These are phyloP conservation scores for Coelopa frigida DNA, from an alignment of 1,140 invertebrate genomes.

Conservation along the genomic window DNA sequence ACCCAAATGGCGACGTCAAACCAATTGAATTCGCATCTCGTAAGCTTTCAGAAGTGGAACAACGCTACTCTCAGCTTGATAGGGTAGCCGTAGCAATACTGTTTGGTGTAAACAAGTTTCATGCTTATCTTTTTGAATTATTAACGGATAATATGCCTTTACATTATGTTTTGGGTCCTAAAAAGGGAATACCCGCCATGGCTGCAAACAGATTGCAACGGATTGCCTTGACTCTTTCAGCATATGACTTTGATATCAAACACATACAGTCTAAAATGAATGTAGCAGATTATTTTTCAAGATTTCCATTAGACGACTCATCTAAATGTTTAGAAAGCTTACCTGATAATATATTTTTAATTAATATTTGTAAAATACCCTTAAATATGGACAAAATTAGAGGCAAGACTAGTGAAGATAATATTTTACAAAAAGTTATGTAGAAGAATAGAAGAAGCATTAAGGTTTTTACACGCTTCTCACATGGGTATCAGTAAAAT, in stretches of 20 bases:
- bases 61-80: conserved; percentile 46
- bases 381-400: background rate
- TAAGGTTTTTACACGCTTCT: background rate
- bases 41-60: conserved; percentile 43
- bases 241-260: conserved; percentile 21
- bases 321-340: background rate
- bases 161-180: conserved; percentile 35
- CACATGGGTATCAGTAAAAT: conserved; percentile 11
- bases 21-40: conserved; percentile 47
- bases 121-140: conserved; percentile 44
- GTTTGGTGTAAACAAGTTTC: conserved; percentile 40
- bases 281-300: conserved; percentile 22
- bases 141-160: conserved; percentile 48
- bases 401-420: background rate
- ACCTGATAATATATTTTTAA: background rate
- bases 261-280: conserved; percentile 18
- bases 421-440: background rate
- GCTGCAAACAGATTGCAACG: conserved; percentile 23
- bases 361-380: background rate
- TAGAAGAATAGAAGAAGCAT: background rate
- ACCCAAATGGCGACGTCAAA: conserved; percentile 33
- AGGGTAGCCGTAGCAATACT: conserved; percentile 45
- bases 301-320: conserved; percentile 9
- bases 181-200: conserved; percentile 32
- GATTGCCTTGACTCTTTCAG: conserved; percentile 25